Evolutionary conservation across 1,140 invertebrate genomes (phyloP), one percentile per base, ranked within the genome.

Genomic region (Drosophila rufa): DNA sequence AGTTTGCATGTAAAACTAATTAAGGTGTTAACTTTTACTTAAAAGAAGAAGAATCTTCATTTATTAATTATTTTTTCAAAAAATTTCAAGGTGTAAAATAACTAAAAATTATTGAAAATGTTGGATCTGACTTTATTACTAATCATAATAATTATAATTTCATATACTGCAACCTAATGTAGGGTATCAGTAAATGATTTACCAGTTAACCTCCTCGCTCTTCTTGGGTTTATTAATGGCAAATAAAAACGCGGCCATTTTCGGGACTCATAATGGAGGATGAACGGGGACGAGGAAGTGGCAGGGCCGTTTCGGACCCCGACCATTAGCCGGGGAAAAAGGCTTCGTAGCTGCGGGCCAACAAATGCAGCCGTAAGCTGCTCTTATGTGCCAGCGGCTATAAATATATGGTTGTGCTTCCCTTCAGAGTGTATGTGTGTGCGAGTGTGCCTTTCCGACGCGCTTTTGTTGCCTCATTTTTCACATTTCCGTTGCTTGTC

Each of bases 381-480:
- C 56, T 69, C 33, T 77, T 45, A 55, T 76, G 43, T 58, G 62
- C 53, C 59, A 75, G 30, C 48, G 33, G 45, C 74, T 73, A 74
- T 74, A 74, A 75, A 65, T 57, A 36, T 56, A 59, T 27, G 61
- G 30, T 45, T 25, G 40, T 19, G 36, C 25, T 25, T 48, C 12
- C 1, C 12, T 22, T 14, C 30, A 27, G 27, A 19, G 51, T 56
- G 42, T 58, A 33, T 15, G 51, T 17, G 61, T 68, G 55, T 70
- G 27, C 11, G 38, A 42, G 43, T 42, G 30, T 69, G 67, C 75
- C 65, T 48, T 62, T 59, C 56, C 51, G 57, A 66, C 64, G 48
- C 47, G 57, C 79, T 71, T 78, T 80, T 80, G 80, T 78, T 83
- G 73, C 25, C 77, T 78, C 77, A 84, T 84, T 84, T 89, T 75